Evolutionary conservation across 2,888 invertebrate species (phyloP), one percentile per base, ranked within the genome.

Genomic region (Mesochorus sp.): DNA sequence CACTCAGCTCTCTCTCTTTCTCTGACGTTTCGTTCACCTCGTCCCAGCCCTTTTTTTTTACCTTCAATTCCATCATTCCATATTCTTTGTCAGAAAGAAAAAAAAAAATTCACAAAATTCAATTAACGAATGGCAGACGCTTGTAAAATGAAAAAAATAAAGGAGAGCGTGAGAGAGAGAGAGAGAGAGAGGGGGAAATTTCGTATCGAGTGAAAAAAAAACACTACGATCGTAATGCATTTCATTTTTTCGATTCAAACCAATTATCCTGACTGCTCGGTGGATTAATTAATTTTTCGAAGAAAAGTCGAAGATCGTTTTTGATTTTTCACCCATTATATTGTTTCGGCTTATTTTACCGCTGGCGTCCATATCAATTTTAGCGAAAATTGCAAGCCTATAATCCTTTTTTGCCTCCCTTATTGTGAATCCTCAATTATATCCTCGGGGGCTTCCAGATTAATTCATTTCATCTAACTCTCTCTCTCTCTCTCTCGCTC

Each of bases 401-500:
- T 51, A 55, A 67, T 67, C 67, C 39, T 31, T 31, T 42, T 67
- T 14, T 42, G 44, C n/a, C 6, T 39, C 28, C 39, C 68, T 64
- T 72, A 44, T 39, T 19, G 42, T 44, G 31, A 53, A 61, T 19
- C 55, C 76, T 66, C 64, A 62, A 70, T 71, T 68, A 67, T 73
- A 51, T 61, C 24, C 53, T n/a, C n/a, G n/a, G n/a, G 59, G 10
- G 47, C 10, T 17, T 49, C 14, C 47, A 47, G 74, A 74, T 74
- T 74, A 74, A 67, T 74, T 74, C 51, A 61, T 74, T 74, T 74
- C 39, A 74, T 61, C 64, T 44, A 44, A 47, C 28, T 73, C 42
- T 57, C 26, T 10, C 37, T 21, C 57, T 57, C 24, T 21, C 55
- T 19, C 28, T 64, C 34, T 19, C 67, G 21, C 31, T 62, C 14